These are phyloP conservation scores for Brienomyrus longianalis DNA, from an alignment of 2,113 vertebrate species.

Conservation along the genomic window DNA sequence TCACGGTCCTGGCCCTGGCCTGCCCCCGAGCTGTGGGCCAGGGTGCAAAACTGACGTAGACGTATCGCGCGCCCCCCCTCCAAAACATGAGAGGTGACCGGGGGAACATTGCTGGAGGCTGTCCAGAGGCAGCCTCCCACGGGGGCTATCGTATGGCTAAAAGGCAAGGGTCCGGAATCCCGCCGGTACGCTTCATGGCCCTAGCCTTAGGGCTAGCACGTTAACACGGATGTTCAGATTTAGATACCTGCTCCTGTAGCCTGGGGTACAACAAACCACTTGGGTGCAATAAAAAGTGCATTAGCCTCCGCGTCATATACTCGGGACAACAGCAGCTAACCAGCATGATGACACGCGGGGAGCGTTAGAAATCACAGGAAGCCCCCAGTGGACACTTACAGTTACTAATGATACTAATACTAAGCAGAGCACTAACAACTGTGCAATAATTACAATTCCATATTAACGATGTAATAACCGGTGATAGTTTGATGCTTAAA, in stretches of 20 bases:
- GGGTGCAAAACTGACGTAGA: too few relatives aligned
- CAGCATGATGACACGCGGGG: background rate
- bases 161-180: background rate
- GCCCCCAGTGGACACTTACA: background rate
- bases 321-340: background rate
- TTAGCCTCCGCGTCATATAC: background rate
- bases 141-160: background rate
- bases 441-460: background rate
- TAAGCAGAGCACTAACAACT: background rate
- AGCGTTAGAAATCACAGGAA: background rate
- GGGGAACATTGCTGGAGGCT: background rate
- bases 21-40: too few relatives aligned
- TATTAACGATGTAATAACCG: background rate
- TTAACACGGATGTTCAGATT: background rate
- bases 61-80: background rate
- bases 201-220: background rate
- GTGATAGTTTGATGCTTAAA: background rate
- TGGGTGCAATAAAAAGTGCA: slow-evolving; percentile 4
- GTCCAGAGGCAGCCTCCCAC: background rate
- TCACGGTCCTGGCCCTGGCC: background rate
- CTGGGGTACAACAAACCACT: background rate
- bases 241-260: background rate
- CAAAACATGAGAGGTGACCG: background rate
- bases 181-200: background rate
- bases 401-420: background rate